A percentile compares a stretch with the other conserved stretches of the same genome.
These are phyloP conservation scores for Polydrusus tereticollis DNA, from an alignment of 2,888 invertebrate genomes.

Conservation along the genomic window DNA sequence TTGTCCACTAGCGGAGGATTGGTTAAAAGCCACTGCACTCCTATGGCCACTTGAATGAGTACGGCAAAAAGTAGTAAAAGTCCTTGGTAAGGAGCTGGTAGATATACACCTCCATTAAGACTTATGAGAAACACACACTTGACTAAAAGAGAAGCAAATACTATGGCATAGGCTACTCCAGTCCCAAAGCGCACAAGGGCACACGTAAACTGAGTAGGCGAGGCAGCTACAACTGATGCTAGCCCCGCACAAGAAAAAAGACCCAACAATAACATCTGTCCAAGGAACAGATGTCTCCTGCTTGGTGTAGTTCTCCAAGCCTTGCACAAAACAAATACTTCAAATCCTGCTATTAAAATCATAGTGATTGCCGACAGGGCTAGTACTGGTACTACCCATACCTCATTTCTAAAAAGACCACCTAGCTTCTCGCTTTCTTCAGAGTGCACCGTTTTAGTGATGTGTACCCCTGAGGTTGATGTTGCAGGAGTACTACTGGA, in stretches of 20 bases:
- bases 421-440: constrained; percentile 54
- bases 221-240: constrained; percentile 82
- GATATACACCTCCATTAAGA: constrained; percentile 90
- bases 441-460: constrained; percentile 63
- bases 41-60: constrained; percentile 89
- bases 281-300: constrained; percentile 87
- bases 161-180: constrained; percentile 86
- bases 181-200: constrained; percentile 86
- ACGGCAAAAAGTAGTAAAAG: constrained; percentile 91
- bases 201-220: constrained; percentile 84
- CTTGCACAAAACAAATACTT: constrained; percentile 89
- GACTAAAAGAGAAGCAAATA: constrained; percentile 91
- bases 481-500: constrained; percentile 67
- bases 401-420: constrained; percentile 74
- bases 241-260: constrained; percentile 85
- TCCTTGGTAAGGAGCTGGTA: constrained; percentile 93
- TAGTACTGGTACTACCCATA: constrained; percentile 92
- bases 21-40: constrained; percentile 87
- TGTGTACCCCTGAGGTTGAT: constrained; percentile 48
- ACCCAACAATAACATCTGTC: constrained; percentile 88
- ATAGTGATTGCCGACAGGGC: constrained; percentile 88
- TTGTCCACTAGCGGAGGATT: constrained; percentile 77
- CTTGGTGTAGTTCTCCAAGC: constrained; percentile 87
- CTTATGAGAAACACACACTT: constrained; percentile 95
- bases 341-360: constrained; percentile 87